A percentile compares a stretch with the other conserved stretches of the same genome.
phyloP scores from a whole-genome alignment of 1,140 invertebrate species.

The Pogonognathellus flavescens region DNA sequence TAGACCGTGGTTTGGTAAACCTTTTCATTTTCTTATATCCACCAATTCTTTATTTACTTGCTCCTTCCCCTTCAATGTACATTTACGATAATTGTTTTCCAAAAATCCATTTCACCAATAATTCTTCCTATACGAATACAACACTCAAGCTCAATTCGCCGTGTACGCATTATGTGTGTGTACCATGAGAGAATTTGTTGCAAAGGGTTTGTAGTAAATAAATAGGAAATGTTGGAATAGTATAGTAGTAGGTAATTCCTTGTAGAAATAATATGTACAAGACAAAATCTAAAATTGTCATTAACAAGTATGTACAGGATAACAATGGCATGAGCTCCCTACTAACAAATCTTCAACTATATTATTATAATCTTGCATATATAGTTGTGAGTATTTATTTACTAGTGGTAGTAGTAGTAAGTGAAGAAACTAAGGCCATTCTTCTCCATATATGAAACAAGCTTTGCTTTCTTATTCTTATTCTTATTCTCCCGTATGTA shows the following conservation, averaged over 20 bases:
- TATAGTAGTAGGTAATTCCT: not conserved
- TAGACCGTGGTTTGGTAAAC: slow-evolving; percentile 1
- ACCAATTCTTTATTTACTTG: not conserved
- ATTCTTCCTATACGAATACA: not conserved
- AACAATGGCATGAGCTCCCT: not conserved
- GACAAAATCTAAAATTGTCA: slow-evolving; percentile 27
- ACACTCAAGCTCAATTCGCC: not conserved
- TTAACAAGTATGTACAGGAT: slow-evolving; percentile 21
- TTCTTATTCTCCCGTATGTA: not conserved
- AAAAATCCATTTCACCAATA: not conserved
- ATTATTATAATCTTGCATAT: not conserved
- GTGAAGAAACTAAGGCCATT: slow-evolving; percentile 4
- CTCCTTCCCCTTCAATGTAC: slow-evolving; percentile 23
- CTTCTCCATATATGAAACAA: slow-evolving; percentile 15
- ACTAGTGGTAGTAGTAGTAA: not conserved
- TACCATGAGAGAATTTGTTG: not conserved
- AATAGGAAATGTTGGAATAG: slow-evolving; percentile 11
- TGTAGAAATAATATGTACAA: not conserved
- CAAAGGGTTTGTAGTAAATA: not conserved
- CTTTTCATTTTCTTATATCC: not conserved
- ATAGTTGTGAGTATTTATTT: not conserved
- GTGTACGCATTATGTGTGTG: not conserved
- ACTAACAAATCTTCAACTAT: not conserved
- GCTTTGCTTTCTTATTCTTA: not conserved
- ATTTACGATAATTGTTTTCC: slow-evolving; percentile 44